Evolutionary conservation across 2,113 vertebrate genomes (phyloP), one percentile per base, ranked within the genome.

Genomic region (Andinoacara biseriatus): DNA sequence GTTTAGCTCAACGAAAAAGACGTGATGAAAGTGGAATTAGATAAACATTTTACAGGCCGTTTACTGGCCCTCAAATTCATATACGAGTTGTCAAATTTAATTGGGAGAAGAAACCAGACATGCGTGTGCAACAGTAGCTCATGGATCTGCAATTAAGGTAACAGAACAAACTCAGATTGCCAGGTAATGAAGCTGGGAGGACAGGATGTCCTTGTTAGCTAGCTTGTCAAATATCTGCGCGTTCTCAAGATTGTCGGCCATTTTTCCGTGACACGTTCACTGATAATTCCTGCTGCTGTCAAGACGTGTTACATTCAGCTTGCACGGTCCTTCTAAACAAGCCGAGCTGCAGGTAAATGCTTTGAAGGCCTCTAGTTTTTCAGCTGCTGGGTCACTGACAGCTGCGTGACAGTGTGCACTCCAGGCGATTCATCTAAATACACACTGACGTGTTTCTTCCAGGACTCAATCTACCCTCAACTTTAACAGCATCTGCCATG

Each of bases 351-450:
- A 15, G 20, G 22, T 58, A 31, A 58, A 40, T 52, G 5, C 8
- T 59, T n/a, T 43, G 10, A 80, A 82, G 46, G 31, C 26, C 26
- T 24, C 10, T 24, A 4, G 24, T 69, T 52, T 6, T 33, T 62
- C 59, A 22, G 59, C 56, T 76, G 31, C 14, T 22, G 35, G 22
- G 74, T 87, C 43, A 22, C 43, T 57, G 75, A 74, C 75, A 33
- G 65, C 57, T 15, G 59, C 17, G 52, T n/a, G 20, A 52, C 52
- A 29, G 20, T 6, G 4, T 29, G 15, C 8, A 5, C 43, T 62
- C 3, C 58, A 5, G 5, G 10, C n/a, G 76, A 17, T 15, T 9
- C 7, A 26, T 79, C 60, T 58, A 58, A 63, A 62, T 81, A 29
- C 24, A 63, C 7, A 72, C 62, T 38, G 38, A 35, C 17, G 3